phyloP scores from a whole-genome alignment of 2,113 vertebrate species.

The Acrocephalus arundinaceus region DNA sequence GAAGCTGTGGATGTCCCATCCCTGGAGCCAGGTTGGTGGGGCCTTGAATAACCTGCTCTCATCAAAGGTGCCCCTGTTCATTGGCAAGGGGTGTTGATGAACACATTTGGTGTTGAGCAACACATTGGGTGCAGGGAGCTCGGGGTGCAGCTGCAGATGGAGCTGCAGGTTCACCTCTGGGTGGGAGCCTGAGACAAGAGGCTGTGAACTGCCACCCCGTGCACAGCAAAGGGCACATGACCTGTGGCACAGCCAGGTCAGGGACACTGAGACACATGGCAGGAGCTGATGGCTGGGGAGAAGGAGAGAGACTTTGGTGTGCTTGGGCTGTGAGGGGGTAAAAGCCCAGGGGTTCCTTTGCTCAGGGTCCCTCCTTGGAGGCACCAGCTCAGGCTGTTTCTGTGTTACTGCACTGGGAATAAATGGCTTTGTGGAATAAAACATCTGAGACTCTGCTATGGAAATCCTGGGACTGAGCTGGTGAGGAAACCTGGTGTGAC shows the following conservation, averaged over 20 bases:
- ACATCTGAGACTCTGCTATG: accelerated
- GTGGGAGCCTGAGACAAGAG: too few species aligned
- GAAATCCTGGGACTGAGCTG: accelerated
- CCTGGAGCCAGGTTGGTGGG: too few species aligned
- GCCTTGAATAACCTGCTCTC: too few species aligned
- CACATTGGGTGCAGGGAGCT: too few species aligned
- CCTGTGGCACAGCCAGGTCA: neutral
- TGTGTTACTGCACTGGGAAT: neutral
- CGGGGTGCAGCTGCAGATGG: too few species aligned
- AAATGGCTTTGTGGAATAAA: neutral
- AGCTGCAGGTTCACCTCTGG: too few species aligned
- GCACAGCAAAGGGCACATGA: too few species aligned
- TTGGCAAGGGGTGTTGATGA: too few species aligned
- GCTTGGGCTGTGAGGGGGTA: accelerated
- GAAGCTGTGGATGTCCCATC: too few species aligned
- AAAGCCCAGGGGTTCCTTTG: neutral
- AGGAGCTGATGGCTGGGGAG: neutral
- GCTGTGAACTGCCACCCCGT: too few species aligned
- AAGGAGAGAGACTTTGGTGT: accelerated
- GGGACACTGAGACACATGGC: neutral
- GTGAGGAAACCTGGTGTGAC: neutral
- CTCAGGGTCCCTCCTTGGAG: neutral
- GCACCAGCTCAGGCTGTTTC: neutral
- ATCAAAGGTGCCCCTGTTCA: too few species aligned
- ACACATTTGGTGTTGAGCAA: too few species aligned